Evolutionary conservation across 2,113 vertebrate species (phyloP).

Genomic region (Motacilla tschutschensis): DNA sequence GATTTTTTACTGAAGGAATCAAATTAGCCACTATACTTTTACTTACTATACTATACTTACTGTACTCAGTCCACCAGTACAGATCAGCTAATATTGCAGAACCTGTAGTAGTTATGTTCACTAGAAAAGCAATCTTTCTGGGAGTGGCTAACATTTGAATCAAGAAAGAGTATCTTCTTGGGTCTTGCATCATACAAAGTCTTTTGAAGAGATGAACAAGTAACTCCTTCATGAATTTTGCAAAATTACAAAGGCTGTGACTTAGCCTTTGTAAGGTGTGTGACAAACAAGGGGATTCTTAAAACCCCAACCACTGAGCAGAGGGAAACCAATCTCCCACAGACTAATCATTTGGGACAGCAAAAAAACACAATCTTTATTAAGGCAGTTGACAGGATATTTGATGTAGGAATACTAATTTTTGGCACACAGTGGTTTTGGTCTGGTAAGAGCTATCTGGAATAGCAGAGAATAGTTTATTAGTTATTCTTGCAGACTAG

Average conservation of each 20-base stretch:
- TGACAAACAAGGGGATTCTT: not conserved
- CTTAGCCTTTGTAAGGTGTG: not conserved
- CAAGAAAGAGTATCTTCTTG: not conserved
- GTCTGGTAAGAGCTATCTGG: not conserved
- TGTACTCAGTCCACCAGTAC: not conserved
- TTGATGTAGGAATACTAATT: not conserved
- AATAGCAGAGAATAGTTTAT: not conserved
- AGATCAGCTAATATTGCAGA: not conserved
- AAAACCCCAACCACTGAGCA: not conserved
- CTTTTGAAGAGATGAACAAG: not conserved
- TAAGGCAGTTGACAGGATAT: not conserved
- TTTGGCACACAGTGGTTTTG: not conserved
- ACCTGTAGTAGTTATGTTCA: not conserved
- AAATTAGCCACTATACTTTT: not conserved
- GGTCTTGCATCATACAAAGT: not conserved
- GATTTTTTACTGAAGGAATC: not conserved
- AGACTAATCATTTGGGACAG: not conserved
- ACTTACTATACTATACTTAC: not conserved
- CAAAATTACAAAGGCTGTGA: not conserved
- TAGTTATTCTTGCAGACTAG: not conserved
- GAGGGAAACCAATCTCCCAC: not conserved
- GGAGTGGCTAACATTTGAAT: not conserved
- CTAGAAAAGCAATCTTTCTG: not conserved
- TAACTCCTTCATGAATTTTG: not conserved
- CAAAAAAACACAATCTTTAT: not conserved